Conservation (phyloP, 1,140 invertebrate species). For the Triops cancriformis region DNA sequence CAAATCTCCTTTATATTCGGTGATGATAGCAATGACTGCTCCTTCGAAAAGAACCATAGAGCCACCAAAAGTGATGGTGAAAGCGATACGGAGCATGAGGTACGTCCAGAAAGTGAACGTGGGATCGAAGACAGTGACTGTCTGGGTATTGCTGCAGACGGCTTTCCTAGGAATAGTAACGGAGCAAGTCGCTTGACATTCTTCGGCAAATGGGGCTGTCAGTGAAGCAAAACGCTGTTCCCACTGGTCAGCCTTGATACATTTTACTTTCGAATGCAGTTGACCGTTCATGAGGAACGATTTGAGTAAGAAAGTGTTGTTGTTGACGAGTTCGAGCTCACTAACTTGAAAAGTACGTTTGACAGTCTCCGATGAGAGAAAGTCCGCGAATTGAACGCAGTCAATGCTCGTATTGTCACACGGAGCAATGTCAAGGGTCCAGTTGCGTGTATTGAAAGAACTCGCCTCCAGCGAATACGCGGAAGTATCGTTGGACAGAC, state of each 20-base stretch:
- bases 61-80: constrained; percentile 56
- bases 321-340: background rate
- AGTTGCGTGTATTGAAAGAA: background rate
- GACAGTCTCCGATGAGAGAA: background rate
- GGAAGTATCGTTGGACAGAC: background rate
- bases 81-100: constrained; percentile 58
- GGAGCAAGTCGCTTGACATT: constrained; percentile 17
- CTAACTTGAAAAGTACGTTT: background rate
- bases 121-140: constrained; percentile 48
- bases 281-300: background rate
- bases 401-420: background rate
- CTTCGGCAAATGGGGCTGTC: background rate
- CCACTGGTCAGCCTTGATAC: background rate
- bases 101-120: constrained; percentile 66
- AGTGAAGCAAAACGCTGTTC: background rate
- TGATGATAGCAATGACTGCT: constrained; percentile 64
- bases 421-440: background rate
- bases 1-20: constrained; percentile 68
- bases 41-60: constrained; percentile 74
- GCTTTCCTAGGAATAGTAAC: background rate
- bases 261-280: background rate
- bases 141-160: constrained; percentile 27
- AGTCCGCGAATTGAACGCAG: background rate
- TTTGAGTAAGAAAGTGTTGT: background rate
- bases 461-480: background rate